Evolutionary conservation across 2,113 vertebrate genomes (phyloP).

Genomic region (Mellivora capensis): DNA sequence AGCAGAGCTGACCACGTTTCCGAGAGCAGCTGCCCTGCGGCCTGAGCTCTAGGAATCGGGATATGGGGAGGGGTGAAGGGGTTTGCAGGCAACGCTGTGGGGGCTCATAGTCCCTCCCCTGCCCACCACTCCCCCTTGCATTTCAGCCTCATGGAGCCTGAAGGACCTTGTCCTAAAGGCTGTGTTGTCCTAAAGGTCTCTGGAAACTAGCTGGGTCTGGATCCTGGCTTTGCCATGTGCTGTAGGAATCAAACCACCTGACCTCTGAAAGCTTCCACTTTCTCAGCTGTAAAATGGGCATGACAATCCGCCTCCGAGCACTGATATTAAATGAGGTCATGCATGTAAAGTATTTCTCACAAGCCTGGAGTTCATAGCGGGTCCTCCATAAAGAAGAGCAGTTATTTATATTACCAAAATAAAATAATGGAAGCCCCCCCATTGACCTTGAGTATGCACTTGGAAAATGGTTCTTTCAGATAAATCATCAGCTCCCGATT

Average conservation of each 20-base stretch:
- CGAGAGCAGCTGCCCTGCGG: not conserved
- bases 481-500: not conserved
- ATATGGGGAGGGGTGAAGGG: not conserved
- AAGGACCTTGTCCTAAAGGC: not conserved
- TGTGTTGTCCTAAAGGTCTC: not conserved
- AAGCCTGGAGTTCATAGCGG: accelerated
- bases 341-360: accelerated
- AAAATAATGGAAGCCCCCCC: not conserved
- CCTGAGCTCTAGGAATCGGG: not conserved
- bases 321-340: not conserved
- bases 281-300: not conserved
- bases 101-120: accelerated
- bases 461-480: not conserved
- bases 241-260: no score
- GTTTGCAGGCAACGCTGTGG: accelerated
- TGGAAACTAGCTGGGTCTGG: not conserved
- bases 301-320: accelerated
- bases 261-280: not conserved
- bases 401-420: not conserved
- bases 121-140: not conserved
- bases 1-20: conserved; percentile 16
- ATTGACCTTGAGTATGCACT: not conserved
- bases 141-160: not conserved
- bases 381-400: not conserved
- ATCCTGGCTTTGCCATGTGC: not conserved